Evolutionary conservation across 2,113 vertebrate species (phyloP).

Genomic region (Poeciliopsis occidentalis): DNA sequence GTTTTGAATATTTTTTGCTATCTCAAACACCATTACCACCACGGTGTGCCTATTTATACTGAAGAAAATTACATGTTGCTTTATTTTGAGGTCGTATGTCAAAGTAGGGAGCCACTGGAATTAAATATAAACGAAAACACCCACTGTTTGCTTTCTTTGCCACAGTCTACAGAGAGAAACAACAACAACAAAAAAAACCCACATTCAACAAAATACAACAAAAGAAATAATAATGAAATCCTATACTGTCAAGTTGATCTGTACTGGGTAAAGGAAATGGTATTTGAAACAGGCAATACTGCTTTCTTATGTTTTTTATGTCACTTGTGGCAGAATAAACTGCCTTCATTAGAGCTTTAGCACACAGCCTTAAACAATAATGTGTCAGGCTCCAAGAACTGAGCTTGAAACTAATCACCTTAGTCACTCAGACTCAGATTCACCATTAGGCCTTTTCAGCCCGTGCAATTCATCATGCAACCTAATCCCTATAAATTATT

Average conservation of each 20-base stretch:
- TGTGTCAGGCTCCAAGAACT: slow-evolving; percentile 35
- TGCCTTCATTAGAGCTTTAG: slow-evolving; percentile 46
- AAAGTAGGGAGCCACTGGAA: background rate
- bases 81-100: background rate
- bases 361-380: slow-evolving; percentile 41
- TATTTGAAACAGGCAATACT: slow-evolving; percentile 6
- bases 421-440: slow-evolving; percentile 59
- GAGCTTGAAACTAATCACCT: slow-evolving; percentile 58
- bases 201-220: slow-evolving; percentile 1
- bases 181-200: slow-evolving; percentile 6
- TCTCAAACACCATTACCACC: no score
- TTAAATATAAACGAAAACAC: background rate
- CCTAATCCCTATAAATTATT: slow-evolving; percentile 74
- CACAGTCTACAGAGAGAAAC: slow-evolving; percentile 4
- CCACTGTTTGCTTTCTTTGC: slow-evolving; percentile 22
- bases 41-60: background rate
- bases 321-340: slow-evolving; percentile 36
- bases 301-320: slow-evolving; percentile 29
- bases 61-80: background rate
- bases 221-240: slow-evolving; percentile 12
- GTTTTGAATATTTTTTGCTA: no score
- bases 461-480: slow-evolving; percentile 56
- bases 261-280: slow-evolving; percentile 14
- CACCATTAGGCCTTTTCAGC: slow-evolving; percentile 51
- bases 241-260: slow-evolving; percentile 28